Evolutionary conservation across 1,140 invertebrate species (phyloP).

Genomic region (Aradophagus sp.): DNA sequence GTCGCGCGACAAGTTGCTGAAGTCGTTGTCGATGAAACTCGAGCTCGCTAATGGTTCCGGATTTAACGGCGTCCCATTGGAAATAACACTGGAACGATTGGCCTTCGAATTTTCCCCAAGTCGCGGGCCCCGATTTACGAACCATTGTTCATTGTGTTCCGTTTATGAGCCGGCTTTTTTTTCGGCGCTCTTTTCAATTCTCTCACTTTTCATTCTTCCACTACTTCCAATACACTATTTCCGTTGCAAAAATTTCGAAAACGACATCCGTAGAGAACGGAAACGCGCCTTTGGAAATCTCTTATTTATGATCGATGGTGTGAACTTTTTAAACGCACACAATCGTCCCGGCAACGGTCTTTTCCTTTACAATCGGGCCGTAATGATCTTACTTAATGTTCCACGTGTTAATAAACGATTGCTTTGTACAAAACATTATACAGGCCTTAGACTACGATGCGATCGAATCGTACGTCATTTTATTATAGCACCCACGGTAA

Average conservation of each 20-base stretch:
- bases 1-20: conserved; percentile 32
- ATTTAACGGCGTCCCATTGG: conserved; percentile 23
- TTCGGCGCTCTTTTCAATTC: background rate
- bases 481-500: too few relatives aligned
- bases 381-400: conserved; percentile 28
- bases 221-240: background rate
- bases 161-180: conserved; percentile 4
- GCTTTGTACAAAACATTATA: conserved; percentile 27
- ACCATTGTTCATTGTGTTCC: conserved; percentile 29
- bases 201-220: background rate
- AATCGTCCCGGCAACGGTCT: conserved; percentile 2
- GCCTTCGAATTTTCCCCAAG: conserved; percentile 20
- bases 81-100: conserved; percentile 11
- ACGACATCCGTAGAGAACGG: background rate
- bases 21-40: conserved; percentile 27
- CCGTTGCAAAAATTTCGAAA: conserved; percentile 11
- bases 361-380: conserved; percentile 11
- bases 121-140: conserved; percentile 10
- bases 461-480: conserved; percentile 44
- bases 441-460: conserved; percentile 31
- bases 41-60: conserved; percentile 30
- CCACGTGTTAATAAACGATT: conserved; percentile 52
- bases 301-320: conserved; percentile 3
- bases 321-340: conserved; percentile 9
- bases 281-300: conserved; percentile 9